Conservation (phyloP, 2,797 vertebrate species). For the Sebastes oblongus region DNA sequence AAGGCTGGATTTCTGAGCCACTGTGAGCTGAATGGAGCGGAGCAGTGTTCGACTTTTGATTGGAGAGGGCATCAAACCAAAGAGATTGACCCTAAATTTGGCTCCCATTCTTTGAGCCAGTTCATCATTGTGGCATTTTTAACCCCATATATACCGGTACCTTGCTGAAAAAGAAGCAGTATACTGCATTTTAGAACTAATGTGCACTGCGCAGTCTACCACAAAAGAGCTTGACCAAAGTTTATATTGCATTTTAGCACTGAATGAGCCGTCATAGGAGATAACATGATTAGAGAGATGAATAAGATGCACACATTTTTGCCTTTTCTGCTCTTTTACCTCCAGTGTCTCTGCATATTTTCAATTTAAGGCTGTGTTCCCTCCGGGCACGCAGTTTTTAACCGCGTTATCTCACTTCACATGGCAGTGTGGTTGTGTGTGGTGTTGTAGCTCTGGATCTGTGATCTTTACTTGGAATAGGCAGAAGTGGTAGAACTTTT, state of each 20-base stretch:
- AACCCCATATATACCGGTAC: background rate
- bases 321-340: background rate
- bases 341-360: background rate
- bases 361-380: slow-evolving; percentile 14
- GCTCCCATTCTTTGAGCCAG: background rate
- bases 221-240: background rate
- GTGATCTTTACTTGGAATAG: background rate
- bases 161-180: background rate
- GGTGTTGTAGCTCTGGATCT: background rate
- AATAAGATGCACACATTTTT: background rate
- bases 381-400: background rate
- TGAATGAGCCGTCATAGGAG: background rate
- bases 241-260: background rate
- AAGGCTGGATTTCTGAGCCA: slow-evolving; percentile 36
- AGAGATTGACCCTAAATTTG: slow-evolving; percentile 28
- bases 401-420: background rate
- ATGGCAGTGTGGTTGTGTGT: background rate
- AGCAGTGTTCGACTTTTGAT: slow-evolving; percentile 53
- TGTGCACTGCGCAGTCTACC: background rate
- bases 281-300: background rate
- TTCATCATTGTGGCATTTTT: slow-evolving; percentile 33
- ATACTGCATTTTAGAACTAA: background rate
- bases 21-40: slow-evolving; percentile 40
- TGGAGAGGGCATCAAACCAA: slow-evolving; percentile 46
- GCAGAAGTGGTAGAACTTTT: background rate